Conservation (phyloP, 1,140 invertebrate species). For the Brachionus rotundiformis region DNA sequence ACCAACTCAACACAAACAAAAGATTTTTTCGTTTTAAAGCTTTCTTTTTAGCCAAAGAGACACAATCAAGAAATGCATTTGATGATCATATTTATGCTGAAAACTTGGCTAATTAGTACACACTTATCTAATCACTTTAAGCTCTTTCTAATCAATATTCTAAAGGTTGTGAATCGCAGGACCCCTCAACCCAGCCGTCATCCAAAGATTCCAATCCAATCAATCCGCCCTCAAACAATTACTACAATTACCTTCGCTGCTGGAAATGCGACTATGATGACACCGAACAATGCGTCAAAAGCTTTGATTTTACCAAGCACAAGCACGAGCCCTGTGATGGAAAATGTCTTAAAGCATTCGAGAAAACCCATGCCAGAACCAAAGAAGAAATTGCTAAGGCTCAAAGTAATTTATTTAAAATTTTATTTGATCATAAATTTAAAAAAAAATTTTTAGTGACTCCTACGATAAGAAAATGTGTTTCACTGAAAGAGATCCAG, state of each 20-base stretch:
- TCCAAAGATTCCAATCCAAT: not conserved
- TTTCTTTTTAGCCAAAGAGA: not conserved
- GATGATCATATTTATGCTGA: constrained; percentile 8
- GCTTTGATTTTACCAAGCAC: constrained; percentile 52
- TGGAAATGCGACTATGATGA: constrained; percentile 51
- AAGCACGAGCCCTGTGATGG: constrained; percentile 47
- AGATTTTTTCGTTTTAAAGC: not conserved
- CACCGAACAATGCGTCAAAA: constrained; percentile 51
- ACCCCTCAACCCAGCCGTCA: not conserved
- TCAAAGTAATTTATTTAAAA: constrained; percentile 37
- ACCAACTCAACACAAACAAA: constrained; percentile 6
- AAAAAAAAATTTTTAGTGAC: constrained; percentile 30
- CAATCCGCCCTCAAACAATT: not conserved
- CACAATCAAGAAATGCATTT: constrained; percentile 9
- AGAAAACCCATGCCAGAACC: constrained; percentile 47
- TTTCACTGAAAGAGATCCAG: constrained; percentile 48
- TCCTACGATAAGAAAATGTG: constrained; percentile 50
- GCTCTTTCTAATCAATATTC: not conserved
- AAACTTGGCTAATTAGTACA: not conserved
- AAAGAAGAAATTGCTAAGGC: constrained; percentile 50
- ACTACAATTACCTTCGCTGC: constrained; percentile 44
- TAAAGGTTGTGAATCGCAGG: not conserved
- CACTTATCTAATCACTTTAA: not conserved
- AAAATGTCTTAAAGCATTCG: constrained; percentile 48
- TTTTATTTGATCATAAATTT: not conserved